phyloP scores from a whole-genome alignment of 2,888 invertebrate genomes.

The Eupithecia pulchellata region DNA sequence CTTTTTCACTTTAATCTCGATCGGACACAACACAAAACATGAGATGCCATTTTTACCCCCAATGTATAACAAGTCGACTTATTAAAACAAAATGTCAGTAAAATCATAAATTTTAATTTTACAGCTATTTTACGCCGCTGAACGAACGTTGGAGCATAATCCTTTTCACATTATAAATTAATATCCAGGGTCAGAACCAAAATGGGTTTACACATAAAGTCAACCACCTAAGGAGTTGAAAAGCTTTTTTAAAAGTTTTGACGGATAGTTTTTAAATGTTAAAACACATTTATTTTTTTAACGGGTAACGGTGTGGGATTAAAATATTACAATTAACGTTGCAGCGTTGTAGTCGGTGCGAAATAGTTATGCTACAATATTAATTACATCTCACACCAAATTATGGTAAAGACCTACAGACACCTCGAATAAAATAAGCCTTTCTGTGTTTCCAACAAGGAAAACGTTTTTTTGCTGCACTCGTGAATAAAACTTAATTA shows the following conservation, averaged over 20 bases:
- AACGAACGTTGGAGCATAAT: neutral
- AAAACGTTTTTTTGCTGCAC: neutral
- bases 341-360: neutral
- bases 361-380: too few species aligned
- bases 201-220: neutral
- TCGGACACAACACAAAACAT: too few species aligned
- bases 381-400: neutral
- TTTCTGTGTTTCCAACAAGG: neutral
- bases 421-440: neutral
- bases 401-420: neutral
- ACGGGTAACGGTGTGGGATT: neutral
- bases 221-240: neutral
- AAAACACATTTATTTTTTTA: too few species aligned
- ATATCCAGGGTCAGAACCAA: neutral
- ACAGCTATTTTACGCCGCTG: neutral
- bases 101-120: neutral
- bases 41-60: neutral
- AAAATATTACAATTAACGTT: neutral
- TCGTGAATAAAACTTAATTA: slow-evolving; percentile 28
- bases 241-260: neutral
- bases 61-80: neutral
- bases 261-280: neutral
- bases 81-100: neutral
- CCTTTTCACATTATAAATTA: neutral
- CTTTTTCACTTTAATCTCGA: too few species aligned